Evolutionary conservation across 2,113 vertebrate genomes (phyloP), one percentile per base, ranked within the genome.

Genomic region (Cephalopterus ornatus): DNA sequence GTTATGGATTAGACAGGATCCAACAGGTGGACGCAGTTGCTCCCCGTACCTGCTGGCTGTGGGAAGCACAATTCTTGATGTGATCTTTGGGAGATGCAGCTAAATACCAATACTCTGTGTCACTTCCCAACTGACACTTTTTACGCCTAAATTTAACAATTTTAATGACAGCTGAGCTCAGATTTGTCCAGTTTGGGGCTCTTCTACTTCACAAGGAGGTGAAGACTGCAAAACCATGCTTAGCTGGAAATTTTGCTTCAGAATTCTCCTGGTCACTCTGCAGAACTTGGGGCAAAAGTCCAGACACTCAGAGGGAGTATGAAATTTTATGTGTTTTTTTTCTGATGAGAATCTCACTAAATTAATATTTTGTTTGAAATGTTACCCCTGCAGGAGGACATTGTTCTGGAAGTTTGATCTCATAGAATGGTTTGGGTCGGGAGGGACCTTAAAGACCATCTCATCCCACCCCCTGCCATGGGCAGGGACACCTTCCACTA

Each of bases 261-360:
- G 50, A 53, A 92, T 39, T 30, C 37, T 68, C 46, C 72, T 70
- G 58, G 61, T 81, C 65, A 32, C 86, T 47, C 55, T 5, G 28
- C 72, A 77, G 80, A 93, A 44, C 53, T 49, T 27, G 75, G 85
- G 41, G 87, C 92, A 94, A 76, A 81, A 92, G 61, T 14, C 28
- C 9, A 13, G 28, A 20, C 10, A 20, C 41, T 50, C 52, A 89
- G 53, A 85, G 68, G 84, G 63, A 16, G 24, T 28, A 71, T 70
- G 58, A 81, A 47, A 26, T 83, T 66, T 90, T 83, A 13, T 46
- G 50, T 2, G 4, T n/a, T 76, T 92, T 93, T 75, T 63, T 53
- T n/a, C 44, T 71, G 9, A 41, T 72, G 49, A 58, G 72, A 92
- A 70, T 56, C 85, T 52, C 47, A 63, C 11, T 55, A 41, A 44